Evolutionary conservation across 2,888 invertebrate genomes (phyloP).

Genomic region (Gnatocerus cornutus): DNA sequence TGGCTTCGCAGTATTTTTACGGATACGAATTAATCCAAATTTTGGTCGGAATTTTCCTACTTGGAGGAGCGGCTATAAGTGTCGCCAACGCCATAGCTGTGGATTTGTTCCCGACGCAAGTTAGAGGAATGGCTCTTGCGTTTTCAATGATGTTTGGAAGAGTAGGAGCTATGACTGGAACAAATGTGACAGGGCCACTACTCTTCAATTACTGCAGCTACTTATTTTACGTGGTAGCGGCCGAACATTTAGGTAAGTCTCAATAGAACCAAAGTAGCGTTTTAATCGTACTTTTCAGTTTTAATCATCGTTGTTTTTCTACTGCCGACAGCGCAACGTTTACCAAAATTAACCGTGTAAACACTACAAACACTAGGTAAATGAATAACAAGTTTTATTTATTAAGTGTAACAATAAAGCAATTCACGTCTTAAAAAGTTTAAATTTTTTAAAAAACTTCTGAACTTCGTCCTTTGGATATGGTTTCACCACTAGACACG

Average conservation of each 20-base stretch:
- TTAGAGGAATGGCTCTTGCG: slow-evolving; percentile 73
- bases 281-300: slow-evolving; percentile 47
- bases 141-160: slow-evolving; percentile 74
- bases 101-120: slow-evolving; percentile 69
- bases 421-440: slow-evolving; percentile 78
- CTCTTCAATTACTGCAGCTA: slow-evolving; percentile 71
- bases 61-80: slow-evolving; percentile 66
- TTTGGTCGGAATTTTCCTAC: slow-evolving; percentile 65
- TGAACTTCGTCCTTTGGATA: slow-evolving; percentile 90
- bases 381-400: slow-evolving; percentile 10
- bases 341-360: slow-evolving; percentile 51
- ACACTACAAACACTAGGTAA: too few relatives aligned
- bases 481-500: slow-evolving; percentile 95
- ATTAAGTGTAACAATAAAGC: not conserved
- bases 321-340: slow-evolving; percentile 54
- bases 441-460: slow-evolving; percentile 88
- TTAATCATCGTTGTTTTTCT: slow-evolving; percentile 58
- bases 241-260: slow-evolving; percentile 65
- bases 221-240: slow-evolving; percentile 68
- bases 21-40: slow-evolving; percentile 59
- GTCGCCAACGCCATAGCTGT: slow-evolving; percentile 68
- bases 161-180: slow-evolving; percentile 72
- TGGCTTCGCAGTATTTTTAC: slow-evolving; percentile 63
- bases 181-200: slow-evolving; percentile 70
- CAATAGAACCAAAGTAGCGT: too few relatives aligned